Base-by-base conservation (phyloP, 2,888 invertebrate species). In the Graphium colonna region DNA sequence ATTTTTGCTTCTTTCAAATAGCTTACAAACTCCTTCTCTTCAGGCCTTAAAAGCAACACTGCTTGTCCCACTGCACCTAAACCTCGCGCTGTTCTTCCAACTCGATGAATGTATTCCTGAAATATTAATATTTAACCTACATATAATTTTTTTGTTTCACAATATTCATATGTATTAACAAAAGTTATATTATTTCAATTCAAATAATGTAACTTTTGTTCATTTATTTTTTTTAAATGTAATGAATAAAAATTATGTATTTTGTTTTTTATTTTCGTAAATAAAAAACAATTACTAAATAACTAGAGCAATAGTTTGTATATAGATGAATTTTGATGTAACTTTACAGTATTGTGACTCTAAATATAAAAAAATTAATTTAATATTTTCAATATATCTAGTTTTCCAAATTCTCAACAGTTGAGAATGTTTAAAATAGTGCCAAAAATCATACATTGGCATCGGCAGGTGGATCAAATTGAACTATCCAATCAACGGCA, bases 391-490 rank as follows among this genome's bases (percentile, higher is more conserved):
- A n/a, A n/a, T n/a, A n/a, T n/a, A n/a, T n/a, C n/a, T n/a, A n/a
- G n/a, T n/a, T n/a, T n/a, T n/a, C n/a, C n/a, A n/a, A n/a, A n/a
- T n/a, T n/a, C n/a, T n/a, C n/a, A n/a, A n/a, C n/a, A n/a, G n/a
- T n/a, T n/a, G n/a, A n/a, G n/a, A n/a, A n/a, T n/a, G n/a, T n/a
- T n/a, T n/a, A n/a, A n/a, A n/a, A n/a, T n/a, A n/a, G n/a, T n/a
- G n/a, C n/a, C n/a, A 28, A 33, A 4, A 38, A 39, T 65, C 76
- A 76, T 73, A 95, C 96, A 90, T 96, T 97, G 1, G 99, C 98
- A 91, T 99, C 99, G 90, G 98, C 98, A 71, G 99, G 99, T 9
- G 99, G 99, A 91, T 99, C 99, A 78, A 93, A 99, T 79, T 99
- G 99, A 0, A 99, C 97, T 72, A 99, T 98, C 99, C 99, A 99